Evolutionary conservation across 2,113 vertebrate genomes (phyloP), one percentile per base, ranked within the genome.

Genomic region (Calyptomena viridis): DNA sequence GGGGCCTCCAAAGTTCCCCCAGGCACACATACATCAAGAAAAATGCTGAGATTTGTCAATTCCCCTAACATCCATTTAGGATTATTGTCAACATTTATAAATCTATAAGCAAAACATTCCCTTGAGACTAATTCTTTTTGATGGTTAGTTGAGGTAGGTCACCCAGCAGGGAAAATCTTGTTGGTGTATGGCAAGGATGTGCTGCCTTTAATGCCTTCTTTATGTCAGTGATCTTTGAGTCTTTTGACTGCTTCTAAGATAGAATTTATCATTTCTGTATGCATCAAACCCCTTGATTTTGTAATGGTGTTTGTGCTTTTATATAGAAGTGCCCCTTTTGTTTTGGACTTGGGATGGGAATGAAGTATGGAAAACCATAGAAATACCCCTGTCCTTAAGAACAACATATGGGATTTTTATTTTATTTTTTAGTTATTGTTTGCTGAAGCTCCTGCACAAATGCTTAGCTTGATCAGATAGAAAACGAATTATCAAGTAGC

Each of bases 31-130:
- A 89, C 83, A 96, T 95, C 95, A 95, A 91, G 86, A 93, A 97
- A 96, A 97, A 96, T 96, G 93, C 90, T 76, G 92, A 97, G 94
- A 97, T 97, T 97, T 97, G 96, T 97, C 97, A 95, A 95, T 97
- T 97, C 96, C 94, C 83, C 93, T 96, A 97, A 91, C 92, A 96
- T 97, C 95, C 96, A 95, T 97, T 98, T 97, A 97, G 96, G 96
- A 97, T 97, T 96, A 97, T 97, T 97, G 97, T 97, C 97, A 98
- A 95, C 96, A 84, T 96, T 95, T 97, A 97, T 97, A 97, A 97
- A 95, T 96, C 96, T 93, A 91, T 96, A 97, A 96, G 94, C 90
- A 96, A 97, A 97, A 94, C 90, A 91, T 95, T 97, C 97, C 89
- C 93, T 84, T 88, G 96, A 96, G 97, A 90, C 93, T 97, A 97